phyloP scores from a whole-genome alignment of 1,140 invertebrate genomes.

The Spodoptera frugiperda region DNA sequence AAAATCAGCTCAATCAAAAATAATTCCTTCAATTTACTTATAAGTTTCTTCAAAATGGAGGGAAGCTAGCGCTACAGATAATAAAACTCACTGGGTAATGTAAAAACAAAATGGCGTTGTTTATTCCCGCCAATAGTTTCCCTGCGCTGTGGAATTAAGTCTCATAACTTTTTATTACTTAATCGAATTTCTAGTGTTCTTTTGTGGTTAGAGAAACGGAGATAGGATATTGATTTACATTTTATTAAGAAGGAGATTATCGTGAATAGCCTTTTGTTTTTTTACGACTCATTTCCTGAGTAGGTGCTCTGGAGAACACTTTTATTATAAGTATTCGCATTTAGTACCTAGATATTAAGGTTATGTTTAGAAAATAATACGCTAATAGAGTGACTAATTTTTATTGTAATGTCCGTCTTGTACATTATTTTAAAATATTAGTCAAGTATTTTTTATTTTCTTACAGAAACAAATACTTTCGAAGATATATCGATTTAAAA shows the following conservation, averaged over 20 bases:
- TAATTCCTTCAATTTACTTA: neutral
- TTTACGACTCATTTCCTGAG: too few relatives aligned
- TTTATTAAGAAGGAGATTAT: neutral
- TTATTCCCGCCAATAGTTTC: conserved; percentile 2
- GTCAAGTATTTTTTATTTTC: too few relatives aligned
- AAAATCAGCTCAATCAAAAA: neutral
- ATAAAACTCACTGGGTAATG: neutral
- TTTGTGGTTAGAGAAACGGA: neutral
- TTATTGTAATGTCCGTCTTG: too few relatives aligned
- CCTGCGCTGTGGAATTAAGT: conserved; percentile 2
- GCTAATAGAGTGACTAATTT: too few relatives aligned
- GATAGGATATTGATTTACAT: neutral
- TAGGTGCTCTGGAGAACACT: too few relatives aligned
- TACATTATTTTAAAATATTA: too few relatives aligned
- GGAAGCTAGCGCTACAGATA: neutral
- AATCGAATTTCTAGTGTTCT: conserved; percentile 9
- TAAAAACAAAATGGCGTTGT: conserved; percentile 23
- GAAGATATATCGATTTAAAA: too few relatives aligned
- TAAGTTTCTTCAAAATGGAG: neutral
- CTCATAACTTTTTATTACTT: conserved; percentile 29
- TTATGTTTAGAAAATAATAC: too few relatives aligned
- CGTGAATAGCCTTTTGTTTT: neutral
- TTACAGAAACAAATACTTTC: too few relatives aligned
- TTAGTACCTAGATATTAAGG: too few relatives aligned
- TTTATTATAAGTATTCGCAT: too few relatives aligned